A percentile compares a stretch with the other conserved stretches of the same genome.
Evolutionary conservation across 53 echinoderm and acorn worm genomes (phyloP).

Genomic region (Arbacia lixula): DNA sequence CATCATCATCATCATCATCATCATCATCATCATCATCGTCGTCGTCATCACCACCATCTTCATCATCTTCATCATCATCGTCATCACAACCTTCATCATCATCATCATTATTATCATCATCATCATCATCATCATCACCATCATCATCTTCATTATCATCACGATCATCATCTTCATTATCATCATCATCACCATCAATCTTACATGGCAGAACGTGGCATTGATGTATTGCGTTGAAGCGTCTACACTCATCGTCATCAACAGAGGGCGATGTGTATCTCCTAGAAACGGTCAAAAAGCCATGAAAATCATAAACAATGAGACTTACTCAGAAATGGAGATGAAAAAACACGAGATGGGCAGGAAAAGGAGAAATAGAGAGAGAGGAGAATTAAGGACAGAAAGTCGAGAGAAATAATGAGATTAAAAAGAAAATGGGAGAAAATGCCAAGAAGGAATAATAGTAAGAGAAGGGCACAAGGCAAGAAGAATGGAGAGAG

Average conservation of each 20-base stretch:
- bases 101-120: not conserved
- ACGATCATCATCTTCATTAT: not conserved
- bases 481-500: too few relatives aligned
- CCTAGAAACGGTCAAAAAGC: too few relatives aligned
- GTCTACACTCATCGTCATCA: slow-evolving; percentile 3
- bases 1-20: slow-evolving; percentile 15
- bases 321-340: too few relatives aligned
- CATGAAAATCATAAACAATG: too few relatives aligned
- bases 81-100: too few relatives aligned
- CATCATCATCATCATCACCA: not conserved
- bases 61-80: too few relatives aligned
- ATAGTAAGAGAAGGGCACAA: not conserved
- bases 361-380: too few relatives aligned
- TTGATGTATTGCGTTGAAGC: slow-evolving; percentile 24
- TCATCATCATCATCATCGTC: slow-evolving; percentile 19
- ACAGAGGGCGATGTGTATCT: slow-evolving; percentile 32
- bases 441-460: not conserved
- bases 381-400: too few relatives aligned
- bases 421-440: not conserved
- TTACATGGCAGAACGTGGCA: slow-evolving; percentile 41
- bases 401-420: too few relatives aligned
- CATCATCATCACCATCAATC: too few relatives aligned
- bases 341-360: too few relatives aligned
- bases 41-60: too few relatives aligned
- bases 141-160: not conserved